These are phyloP conservation scores for Tetramorium simillimum DNA, from an alignment of 1,140 invertebrate genomes.

Conservation along the genomic window DNA sequence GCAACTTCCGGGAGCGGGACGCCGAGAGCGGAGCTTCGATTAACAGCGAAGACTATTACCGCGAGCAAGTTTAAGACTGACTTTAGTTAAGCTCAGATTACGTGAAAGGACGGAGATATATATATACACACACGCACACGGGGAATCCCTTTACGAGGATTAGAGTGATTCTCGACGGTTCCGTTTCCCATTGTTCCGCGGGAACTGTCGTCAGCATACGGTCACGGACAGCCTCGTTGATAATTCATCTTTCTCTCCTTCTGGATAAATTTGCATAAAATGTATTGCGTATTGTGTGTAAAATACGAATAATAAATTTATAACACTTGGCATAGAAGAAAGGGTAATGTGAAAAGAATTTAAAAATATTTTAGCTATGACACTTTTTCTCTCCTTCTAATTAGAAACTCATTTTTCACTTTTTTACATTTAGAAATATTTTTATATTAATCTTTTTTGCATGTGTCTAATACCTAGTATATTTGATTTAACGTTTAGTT, in stretches of 20 bases:
- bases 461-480: background rate
- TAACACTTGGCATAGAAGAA: background rate
- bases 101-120: slow-evolving; percentile 41
- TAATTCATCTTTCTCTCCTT: background rate
- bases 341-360: background rate
- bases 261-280: background rate
- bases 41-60: slow-evolving; percentile 54
- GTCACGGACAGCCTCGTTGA: background rate
- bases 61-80: slow-evolving; percentile 49
- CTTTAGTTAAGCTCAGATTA: slow-evolving; percentile 53
- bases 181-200: slow-evolving; percentile 11
- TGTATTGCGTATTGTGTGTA: background rate
- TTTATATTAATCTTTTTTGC: background rate
- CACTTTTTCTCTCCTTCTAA: background rate
- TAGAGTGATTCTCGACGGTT: slow-evolving; percentile 43
- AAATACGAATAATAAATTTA: background rate
- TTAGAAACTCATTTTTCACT: background rate
- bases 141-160: slow-evolving; percentile 34
- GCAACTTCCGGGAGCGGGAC: slow-evolving; percentile 22
- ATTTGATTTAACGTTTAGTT: background rate
- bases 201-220: background rate
- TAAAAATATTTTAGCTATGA: background rate
- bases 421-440: background rate
- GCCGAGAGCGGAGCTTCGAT: slow-evolving; percentile 39
- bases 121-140: slow-evolving; percentile 35